These are phyloP conservation scores for Coendou prehensilis DNA, from an alignment of 2,797 vertebrate species.

Conservation along the genomic window DNA sequence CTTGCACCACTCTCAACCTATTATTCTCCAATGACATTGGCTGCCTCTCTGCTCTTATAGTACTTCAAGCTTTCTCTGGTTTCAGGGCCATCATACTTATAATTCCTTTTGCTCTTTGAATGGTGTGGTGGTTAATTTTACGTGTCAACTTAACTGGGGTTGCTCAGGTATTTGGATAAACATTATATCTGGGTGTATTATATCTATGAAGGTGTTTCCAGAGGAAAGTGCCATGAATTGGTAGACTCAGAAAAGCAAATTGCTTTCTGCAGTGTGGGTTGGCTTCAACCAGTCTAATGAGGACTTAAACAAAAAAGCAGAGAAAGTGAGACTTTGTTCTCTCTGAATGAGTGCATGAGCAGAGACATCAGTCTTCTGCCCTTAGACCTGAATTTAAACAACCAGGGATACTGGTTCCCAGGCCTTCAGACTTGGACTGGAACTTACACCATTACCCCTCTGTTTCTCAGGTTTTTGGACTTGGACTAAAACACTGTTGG, in stretches of 20 bases:
- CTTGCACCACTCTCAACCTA: neutral
- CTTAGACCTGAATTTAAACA: neutral
- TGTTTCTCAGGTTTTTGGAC: neutral
- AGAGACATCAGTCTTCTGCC: neutral
- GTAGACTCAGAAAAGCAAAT: neutral
- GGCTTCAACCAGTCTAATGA: neutral
- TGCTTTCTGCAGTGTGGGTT: neutral
- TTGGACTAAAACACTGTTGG: neutral
- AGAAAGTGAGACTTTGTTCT: neutral
- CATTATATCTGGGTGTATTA: neutral
- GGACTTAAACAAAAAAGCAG: neutral
- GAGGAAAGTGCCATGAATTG: neutral
- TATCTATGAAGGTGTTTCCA: neutral
- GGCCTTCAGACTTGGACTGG: neutral
- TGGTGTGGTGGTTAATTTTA: neutral
- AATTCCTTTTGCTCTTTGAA: conserved; percentile 21
- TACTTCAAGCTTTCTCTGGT: conserved; percentile 5
- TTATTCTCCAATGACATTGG: neutral
- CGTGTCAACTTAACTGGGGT: neutral
- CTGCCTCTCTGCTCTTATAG: neutral
- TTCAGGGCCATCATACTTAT: neutral
- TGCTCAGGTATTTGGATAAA: neutral
- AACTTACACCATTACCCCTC: neutral
- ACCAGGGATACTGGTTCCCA: neutral
- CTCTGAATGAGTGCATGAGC: neutral